Conservation (phyloP, 2,888 invertebrate genomes). For the Cosmia trapezina region DNA sequence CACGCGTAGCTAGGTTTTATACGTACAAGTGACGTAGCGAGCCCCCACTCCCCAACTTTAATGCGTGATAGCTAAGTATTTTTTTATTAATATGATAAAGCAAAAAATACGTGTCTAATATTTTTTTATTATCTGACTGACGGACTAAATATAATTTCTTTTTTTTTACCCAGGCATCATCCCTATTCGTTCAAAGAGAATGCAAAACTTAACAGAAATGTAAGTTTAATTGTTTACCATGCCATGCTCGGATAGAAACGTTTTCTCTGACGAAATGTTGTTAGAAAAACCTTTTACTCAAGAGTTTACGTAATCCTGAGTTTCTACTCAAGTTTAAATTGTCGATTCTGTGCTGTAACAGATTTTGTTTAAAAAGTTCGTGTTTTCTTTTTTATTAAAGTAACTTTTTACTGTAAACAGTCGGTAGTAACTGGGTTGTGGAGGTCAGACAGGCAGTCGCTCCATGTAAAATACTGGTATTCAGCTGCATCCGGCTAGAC, state of each 20-base stretch:
- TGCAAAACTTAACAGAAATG: conserved; percentile 23
- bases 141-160: no score
- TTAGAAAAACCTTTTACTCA: conserved; percentile 10
- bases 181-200: conserved; percentile 13
- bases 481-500: background rate
- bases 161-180: no score
- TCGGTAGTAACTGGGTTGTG: background rate
- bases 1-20: no score
- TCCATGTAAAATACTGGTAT: background rate
- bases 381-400: conserved; percentile 20
- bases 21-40: no score
- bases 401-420: background rate
- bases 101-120: no score
- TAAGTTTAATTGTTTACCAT: conserved; percentile 30
- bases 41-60: no score
- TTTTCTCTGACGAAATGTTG: conserved; percentile 13
- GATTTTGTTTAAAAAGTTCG: conserved; percentile 26
- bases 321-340: conserved; percentile 28
- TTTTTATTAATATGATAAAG: no score
- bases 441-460: background rate
- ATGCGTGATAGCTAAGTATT: no score
- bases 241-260: conserved; percentile 8
- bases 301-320: conserved; percentile 30
- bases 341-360: conserved; percentile 21
- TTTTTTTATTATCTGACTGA: no score